Base-by-base conservation (phyloP, 2,113 vertebrate species). In the Heteronetta atricapilla region DNA sequence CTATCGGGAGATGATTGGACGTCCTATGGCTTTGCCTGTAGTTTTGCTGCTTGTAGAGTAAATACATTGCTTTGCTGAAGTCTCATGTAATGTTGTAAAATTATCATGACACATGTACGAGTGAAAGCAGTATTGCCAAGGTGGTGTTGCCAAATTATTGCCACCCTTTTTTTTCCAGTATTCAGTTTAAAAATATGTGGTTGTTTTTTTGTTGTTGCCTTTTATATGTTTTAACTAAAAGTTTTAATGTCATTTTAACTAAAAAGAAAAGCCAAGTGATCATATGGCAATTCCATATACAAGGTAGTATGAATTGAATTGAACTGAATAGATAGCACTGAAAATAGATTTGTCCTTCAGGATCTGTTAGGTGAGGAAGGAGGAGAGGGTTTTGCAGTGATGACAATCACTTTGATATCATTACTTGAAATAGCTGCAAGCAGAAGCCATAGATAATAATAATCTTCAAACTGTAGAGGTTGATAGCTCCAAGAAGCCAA, bases 361-460 rank as follows among this genome's bases (percentile, higher is more conserved):
- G 59, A 79, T 92, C 28, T 92, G 8, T 84, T 85, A 59, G 67
- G 63, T 75, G 34, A 84, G 88, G 66, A 93, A 92, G 36, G 15
- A 93, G 19, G 6, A 73, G 69, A 94, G 22, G 11, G 7, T 85
- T 97, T 93, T 93, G 50, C 84, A 80, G 82, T 88, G 9, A 82
- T 60, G 81, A 96, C 63, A 96, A 87, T n/a, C 55, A 73, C 53
- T 94, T 90, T 82, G 44, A 55, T 92, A 68, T 79, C 82, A 81
- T 88, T 94, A 64, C 76, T 95, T 93, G 77, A 92, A 96, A 89
- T 91, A 88, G 66, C 56, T 88, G 59, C 70, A 73, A 91, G 95
- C 74, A 94, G 85, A 95, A 96, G n/a, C 75, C 44, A 34, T 48
- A 90, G 87, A 90, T 94, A 93, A 93, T 75, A 93, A 90, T 90